Conservation (phyloP, 2,888 invertebrate species). For the Nasonia oneida region DNA sequence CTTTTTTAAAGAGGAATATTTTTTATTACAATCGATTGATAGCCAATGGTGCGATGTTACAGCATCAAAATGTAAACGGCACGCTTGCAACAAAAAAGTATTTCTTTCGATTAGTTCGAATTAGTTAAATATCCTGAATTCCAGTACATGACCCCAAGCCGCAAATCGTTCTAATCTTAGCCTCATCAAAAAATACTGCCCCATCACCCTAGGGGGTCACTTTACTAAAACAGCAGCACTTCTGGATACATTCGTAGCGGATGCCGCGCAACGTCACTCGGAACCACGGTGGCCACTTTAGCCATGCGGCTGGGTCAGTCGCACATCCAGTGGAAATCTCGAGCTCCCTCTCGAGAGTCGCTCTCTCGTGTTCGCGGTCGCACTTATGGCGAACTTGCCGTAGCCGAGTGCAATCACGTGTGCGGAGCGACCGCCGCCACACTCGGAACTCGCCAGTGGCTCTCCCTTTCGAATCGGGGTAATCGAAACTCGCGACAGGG, state of each 20-base stretch:
- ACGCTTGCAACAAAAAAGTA: too few relatives aligned
- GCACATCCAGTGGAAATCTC: conserved; percentile 33
- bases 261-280: conserved; percentile 52
- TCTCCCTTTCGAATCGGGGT: neutral
- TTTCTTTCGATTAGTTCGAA: too few relatives aligned
- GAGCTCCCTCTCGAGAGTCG: conserved; percentile 24
- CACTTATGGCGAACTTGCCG: conserved; percentile 50
- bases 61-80: too few relatives aligned
- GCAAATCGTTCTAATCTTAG: neutral
- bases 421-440: conserved; percentile 7
- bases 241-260: conserved; percentile 3
- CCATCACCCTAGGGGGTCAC: neutral
- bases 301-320: conserved; percentile 12
- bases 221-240: neutral
- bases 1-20: too few relatives aligned
- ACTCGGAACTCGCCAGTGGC: neutral
- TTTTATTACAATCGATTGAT: too few relatives aligned
- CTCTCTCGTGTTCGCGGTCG: conserved; percentile 43
- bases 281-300: conserved; percentile 53
- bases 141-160: neutral
- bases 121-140: neutral
- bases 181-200: neutral
- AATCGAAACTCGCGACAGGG: conserved; percentile 39
- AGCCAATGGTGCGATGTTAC: too few relatives aligned
- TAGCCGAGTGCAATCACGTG: conserved; percentile 45